Evolutionary conservation across 1,140 invertebrate species (phyloP), one percentile per base, ranked within the genome.

Genomic region (Scaptomyza montana): DNA sequence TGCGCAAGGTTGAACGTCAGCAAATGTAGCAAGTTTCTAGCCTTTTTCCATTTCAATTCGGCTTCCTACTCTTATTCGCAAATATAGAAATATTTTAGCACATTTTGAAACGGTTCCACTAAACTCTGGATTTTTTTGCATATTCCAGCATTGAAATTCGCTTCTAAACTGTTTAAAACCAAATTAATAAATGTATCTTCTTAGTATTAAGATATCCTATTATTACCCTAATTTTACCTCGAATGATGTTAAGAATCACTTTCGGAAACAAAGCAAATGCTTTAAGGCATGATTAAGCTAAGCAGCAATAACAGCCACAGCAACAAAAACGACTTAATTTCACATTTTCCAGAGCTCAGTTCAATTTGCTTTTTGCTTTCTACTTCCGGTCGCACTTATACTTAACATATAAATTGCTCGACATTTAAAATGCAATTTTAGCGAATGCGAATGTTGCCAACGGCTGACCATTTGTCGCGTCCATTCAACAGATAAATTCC

Each of bases 361-460:
- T 74, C 78, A 81, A 81, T 81, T 80, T 76, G 63, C 69, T 51
- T 50, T 36, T 41, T 51, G 8, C 60, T 49, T 46, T 7, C 25
- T 28, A 45, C 45, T 59, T 59, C 43, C 33, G 39, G 30, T n/a
- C 33, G 57, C 55, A 57, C 67, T 36, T 62, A 76, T 68, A 74
- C 57, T 79, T 79, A 79, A 72, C 76, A 80, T 85, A 77, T 84
- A 85, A 84, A 82, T 82, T 79, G 63, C 47, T 55, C 36, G 51
- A 39, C 67, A 85, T 77, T 79, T 84, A 59, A 84, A 85, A 65
- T 74, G 77, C 81, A 76, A 69, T 84, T 80, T 72, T 63, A 80
- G 47, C 43, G 50, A 62, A 67, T 62, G 33, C 7, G 33, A 9
- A 7, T 54, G 53, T 33, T 67, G 70, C 64, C 69, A 67, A 72